Evolutionary conservation across 2,113 vertebrate species (phyloP).

Genomic region (Gila orcuttii): DNA sequence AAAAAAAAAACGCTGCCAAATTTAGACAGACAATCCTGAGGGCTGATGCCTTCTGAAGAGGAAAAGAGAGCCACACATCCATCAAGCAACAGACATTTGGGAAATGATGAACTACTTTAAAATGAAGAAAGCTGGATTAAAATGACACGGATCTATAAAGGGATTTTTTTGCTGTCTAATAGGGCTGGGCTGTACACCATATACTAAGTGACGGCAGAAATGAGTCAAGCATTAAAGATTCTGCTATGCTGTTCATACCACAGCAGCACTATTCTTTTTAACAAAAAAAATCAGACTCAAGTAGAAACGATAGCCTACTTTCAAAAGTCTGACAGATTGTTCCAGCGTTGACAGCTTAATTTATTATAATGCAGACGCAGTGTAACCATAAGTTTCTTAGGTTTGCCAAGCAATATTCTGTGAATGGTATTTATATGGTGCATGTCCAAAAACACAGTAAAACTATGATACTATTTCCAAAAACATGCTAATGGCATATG

Average conservation of each 20-base stretch:
- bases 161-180: neutral
- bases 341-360: neutral
- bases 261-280: neutral
- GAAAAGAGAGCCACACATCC: conserved; percentile 3
- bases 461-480: neutral
- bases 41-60: conserved; percentile 17
- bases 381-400: neutral
- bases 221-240: neutral
- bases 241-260: neutral
- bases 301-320: neutral
- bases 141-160: neutral
- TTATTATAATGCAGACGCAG: neutral
- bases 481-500: neutral
- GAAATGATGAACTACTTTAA: conserved; percentile 8
- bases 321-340: neutral
- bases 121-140: conserved; percentile 8
- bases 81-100: conserved; percentile 25
- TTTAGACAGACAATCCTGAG: conserved; percentile 5
- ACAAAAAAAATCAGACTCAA: neutral
- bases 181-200: neutral
- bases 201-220: neutral
- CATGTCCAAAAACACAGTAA: neutral
- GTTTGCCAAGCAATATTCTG: neutral
- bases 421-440: neutral
- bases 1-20: conserved; percentile 5